These are phyloP conservation scores for Samia ricini DNA, from an alignment of 1,140 invertebrate genomes.

Conservation along the genomic window DNA sequence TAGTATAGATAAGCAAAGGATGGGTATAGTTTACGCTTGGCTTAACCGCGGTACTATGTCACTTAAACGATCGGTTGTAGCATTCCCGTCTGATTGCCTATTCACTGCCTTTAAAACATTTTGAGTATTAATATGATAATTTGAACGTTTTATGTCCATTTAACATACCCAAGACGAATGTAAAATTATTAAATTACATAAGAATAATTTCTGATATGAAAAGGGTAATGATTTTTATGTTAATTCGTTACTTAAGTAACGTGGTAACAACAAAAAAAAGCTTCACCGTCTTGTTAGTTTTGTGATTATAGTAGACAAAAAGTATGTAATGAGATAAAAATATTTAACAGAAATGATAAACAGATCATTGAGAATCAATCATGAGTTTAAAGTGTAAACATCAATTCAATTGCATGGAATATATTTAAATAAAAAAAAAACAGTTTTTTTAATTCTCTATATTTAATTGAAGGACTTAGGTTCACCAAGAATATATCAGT, in stretches of 20 bases:
- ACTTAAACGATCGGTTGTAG: neutral
- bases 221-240: neutral
- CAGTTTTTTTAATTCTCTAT: no score
- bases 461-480: no score
- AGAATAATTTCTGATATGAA: neutral
- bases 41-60: no score
- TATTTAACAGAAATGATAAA: no score
- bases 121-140: conserved; percentile 12
- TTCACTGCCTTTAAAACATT: neutral
- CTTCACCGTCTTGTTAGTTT: neutral
- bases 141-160: neutral
- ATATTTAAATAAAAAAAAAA: no score
- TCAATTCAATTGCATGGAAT: no score
- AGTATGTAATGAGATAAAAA: neutral
- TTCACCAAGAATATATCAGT: no score
- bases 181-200: neutral
- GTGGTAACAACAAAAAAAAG: neutral
- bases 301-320: neutral
- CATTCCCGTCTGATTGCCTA: conserved; percentile 8
- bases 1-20: no score
- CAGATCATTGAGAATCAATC: no score
- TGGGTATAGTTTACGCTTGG: no score
- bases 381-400: no score
- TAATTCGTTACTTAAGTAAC: conserved; percentile 3
- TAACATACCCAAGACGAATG: neutral